Base-by-base conservation (phyloP, 1,140 invertebrate genomes). In the Penaeus indicus region DNA sequence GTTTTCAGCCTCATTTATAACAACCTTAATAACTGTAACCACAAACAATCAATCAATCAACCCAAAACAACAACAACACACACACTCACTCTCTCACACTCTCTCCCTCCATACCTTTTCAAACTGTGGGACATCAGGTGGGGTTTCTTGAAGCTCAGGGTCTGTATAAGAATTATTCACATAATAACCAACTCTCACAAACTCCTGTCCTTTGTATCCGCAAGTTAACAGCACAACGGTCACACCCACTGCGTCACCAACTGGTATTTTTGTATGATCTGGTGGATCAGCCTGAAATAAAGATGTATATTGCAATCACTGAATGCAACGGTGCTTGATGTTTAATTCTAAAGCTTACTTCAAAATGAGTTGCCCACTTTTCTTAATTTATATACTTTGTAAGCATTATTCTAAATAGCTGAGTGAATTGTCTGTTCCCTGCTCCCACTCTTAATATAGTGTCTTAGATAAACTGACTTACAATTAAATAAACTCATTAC, bases 131-230 rank as follows among this genome's bases (percentile, higher is more conserved):
- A 96, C 95, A 3, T 96, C 94, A 61, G 99, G 99, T 42, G 98
- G 98, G 93, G 98, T 99, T 93, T 99, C 98, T 89, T 90, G 86
- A 27, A 90, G 85, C 54, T 91, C 90, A 8, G 96, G 95, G 92
- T 99, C 98, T 38, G 94, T 95, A 92, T 99, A 99, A 92, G 99
- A 98, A 92, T 99, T 99, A 92, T 99, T 99, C 75, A 99, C 99
- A 93, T 99, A 99, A 93, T 99, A 99, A 19, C 99, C 98, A 27
- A 99, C 97, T 89, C 98, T 93, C 3, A 99, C 98, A 93, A 99
- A 99, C 93, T 99, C 98, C 92, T 98, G 97, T 13, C 95, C 94
- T 92, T 95, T 94, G 92, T 99, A 99, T 0, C 97, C 98, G 93
- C 98, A 99, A 2, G 98, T 99, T 77, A 99, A 93, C 42, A 99